Evolutionary conservation across 2,888 invertebrate genomes (phyloP).

Genomic region (Andrena bicolor): DNA sequence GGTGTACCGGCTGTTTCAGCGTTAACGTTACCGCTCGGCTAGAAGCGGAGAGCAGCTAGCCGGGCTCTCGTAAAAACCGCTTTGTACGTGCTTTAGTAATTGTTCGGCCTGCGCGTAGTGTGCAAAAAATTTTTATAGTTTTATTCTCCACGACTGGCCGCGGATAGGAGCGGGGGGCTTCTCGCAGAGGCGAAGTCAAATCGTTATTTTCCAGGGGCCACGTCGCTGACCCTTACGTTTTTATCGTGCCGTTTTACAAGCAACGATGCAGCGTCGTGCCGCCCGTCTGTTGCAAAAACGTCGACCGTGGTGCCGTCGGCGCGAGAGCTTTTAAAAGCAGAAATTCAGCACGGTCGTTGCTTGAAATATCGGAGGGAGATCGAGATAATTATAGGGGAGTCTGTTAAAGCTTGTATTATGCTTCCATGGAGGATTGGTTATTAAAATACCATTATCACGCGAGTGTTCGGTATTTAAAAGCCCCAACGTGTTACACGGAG

Average conservation of each 20-base stretch:
- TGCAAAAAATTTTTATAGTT: slow-evolving; percentile 55
- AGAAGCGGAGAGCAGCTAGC: slow-evolving; percentile 4
- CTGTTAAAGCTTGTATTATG: too few species aligned
- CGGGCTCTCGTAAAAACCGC: slow-evolving; percentile 46
- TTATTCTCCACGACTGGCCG: slow-evolving; percentile 37
- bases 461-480: too few species aligned
- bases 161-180: neutral
- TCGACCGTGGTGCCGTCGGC: neutral
- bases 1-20: slow-evolving; percentile 32
- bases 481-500: too few species aligned
- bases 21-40: slow-evolving; percentile 44
- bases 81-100: slow-evolving; percentile 56
- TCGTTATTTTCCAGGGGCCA: slow-evolving; percentile 55
- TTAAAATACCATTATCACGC: too few species aligned
- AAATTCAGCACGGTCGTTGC: slow-evolving; percentile 15
- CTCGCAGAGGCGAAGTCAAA: slow-evolving; percentile 42
- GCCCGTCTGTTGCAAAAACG: slow-evolving; percentile 20
- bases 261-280: slow-evolving; percentile 27
- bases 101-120: slow-evolving; percentile 51
- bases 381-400: neutral
- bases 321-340: slow-evolving; percentile 19
- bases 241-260: slow-evolving; percentile 45
- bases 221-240: slow-evolving; percentile 47
- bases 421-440: too few species aligned
- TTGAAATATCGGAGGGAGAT: slow-evolving; percentile 9